These are phyloP conservation scores for Automeris io DNA, from an alignment of 2,888 invertebrate genomes.

Conservation along the genomic window DNA sequence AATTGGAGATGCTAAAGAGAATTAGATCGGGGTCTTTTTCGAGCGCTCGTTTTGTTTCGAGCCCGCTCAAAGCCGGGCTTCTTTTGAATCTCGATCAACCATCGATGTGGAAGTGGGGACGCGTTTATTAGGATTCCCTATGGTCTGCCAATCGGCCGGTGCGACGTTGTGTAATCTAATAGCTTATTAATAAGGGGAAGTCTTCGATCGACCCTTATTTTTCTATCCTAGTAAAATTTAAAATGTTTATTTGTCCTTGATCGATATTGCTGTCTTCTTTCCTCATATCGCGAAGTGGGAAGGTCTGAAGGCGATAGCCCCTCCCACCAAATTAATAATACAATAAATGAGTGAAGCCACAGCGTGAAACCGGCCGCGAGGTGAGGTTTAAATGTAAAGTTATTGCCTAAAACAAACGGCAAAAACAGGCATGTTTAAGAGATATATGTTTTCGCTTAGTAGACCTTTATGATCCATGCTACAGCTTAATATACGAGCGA, in stretches of 20 bases:
- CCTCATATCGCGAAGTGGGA: constrained; percentile 56
- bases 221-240: constrained; percentile 67
- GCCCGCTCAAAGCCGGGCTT: constrained; percentile 68
- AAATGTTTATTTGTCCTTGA: constrained; percentile 52
- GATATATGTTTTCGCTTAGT: constrained; percentile 56
- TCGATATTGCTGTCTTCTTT: constrained; percentile 64
- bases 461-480: constrained; percentile 56
- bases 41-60: constrained; percentile 71
- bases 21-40: constrained; percentile 74
- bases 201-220: constrained; percentile 64
- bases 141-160: constrained; percentile 71
- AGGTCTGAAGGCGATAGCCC: constrained; percentile 57
- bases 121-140: constrained; percentile 74
- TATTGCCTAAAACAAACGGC: constrained; percentile 68
- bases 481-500: constrained; percentile 52
- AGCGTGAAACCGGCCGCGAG: constrained; percentile 56
- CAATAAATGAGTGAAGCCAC: constrained; percentile 67
- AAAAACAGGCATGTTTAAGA: constrained; percentile 54
- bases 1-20: constrained; percentile 77
- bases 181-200: constrained; percentile 76
- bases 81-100: constrained; percentile 74
- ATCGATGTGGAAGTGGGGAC: constrained; percentile 72
- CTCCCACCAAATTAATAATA: constrained; percentile 74
- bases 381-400: constrained; percentile 65
- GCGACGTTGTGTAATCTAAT: constrained; percentile 73